A percentile compares a stretch with the other conserved stretches of the same genome.
These are phyloP conservation scores for Heliconius hortense DNA, from an alignment of 2,888 invertebrate species.

Conservation along the genomic window DNA sequence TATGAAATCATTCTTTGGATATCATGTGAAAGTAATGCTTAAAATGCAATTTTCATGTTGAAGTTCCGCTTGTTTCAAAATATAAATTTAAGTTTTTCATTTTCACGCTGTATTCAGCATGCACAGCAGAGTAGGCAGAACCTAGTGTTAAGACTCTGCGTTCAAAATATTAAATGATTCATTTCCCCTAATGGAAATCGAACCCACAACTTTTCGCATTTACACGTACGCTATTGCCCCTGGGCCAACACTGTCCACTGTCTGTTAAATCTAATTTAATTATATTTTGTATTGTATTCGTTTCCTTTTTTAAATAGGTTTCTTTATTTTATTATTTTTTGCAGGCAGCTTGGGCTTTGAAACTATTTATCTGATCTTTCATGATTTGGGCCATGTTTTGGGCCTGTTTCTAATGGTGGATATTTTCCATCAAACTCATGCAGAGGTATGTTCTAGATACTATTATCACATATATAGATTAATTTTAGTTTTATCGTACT, in stretches of 20 bases:
- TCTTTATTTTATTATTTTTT: not conserved
- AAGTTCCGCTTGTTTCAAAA: not conserved
- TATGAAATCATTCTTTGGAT: not conserved
- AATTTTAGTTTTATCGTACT: too few species aligned
- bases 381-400: not conserved
- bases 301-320: not conserved
- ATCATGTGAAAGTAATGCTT: not conserved
- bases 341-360: not conserved
- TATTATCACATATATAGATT: too few species aligned
- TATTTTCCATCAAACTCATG: slow-evolving; percentile 6
- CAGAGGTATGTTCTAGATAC: not conserved
- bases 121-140: too few species aligned
- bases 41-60: not conserved
- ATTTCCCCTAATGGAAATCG: too few species aligned
- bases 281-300: not conserved
- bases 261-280: too few species aligned
- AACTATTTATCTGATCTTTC: not conserved
- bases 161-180: too few species aligned
- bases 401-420: not conserved
- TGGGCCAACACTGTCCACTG: too few species aligned
- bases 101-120: too few species aligned
- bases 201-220: too few species aligned
- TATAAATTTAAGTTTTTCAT: too few species aligned
- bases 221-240: too few species aligned
- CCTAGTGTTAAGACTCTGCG: too few species aligned